Percentiles rank a stretch among this genome's conserved stretches.
Evolutionary conservation across 1,140 invertebrate genomes (phyloP).

Genomic region (Zaprionus africanus): DNA sequence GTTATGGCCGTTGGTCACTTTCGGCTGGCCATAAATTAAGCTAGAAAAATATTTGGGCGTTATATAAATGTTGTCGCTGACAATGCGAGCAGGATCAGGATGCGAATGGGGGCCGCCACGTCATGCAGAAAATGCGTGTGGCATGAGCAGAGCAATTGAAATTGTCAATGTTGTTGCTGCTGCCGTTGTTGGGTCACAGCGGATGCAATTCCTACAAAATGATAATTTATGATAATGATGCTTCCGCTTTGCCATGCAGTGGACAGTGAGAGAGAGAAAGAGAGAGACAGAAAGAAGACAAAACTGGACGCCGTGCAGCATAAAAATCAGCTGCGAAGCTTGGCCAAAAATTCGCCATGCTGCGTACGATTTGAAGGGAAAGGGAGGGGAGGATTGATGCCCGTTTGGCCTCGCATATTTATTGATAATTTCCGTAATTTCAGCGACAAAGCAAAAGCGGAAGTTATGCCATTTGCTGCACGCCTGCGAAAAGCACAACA

Average conservation of each 20-base stretch:
- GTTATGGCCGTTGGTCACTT: conserved; percentile 22
- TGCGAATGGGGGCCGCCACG: conserved; percentile 9
- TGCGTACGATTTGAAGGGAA: conserved; percentile 36
- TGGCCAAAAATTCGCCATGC: conserved; percentile 60
- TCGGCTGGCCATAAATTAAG: conserved; percentile 45
- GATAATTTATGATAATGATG: conserved; percentile 84
- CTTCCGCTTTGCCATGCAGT: conserved; percentile 69
- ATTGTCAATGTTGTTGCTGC: conserved; percentile 65
- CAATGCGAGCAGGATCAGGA: conserved; percentile 23
- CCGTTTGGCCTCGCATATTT: conserved; percentile 76
- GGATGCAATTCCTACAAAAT: conserved; percentile 84
- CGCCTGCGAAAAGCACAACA: conserved; percentile 67
- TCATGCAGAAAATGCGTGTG: conserved; percentile 32
- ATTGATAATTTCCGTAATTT: conserved; percentile 84
- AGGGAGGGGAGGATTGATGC: conserved; percentile 2
- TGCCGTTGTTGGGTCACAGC: conserved; percentile 56
- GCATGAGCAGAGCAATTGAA: conserved; percentile 66
- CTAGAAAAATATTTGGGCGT: conserved; percentile 49
- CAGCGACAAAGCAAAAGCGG: conserved; percentile 75
- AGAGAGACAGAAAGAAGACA: conserved; percentile 37
- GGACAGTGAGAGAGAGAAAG: conserved; percentile 33
- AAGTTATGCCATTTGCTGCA: conserved; percentile 82
- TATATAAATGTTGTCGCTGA: conserved; percentile 45
- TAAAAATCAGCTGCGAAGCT: conserved; percentile 52
- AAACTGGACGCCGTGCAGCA: conserved; percentile 49